Base-by-base conservation (phyloP, 1,140 invertebrate species). In the Drosophila orena region DNA sequence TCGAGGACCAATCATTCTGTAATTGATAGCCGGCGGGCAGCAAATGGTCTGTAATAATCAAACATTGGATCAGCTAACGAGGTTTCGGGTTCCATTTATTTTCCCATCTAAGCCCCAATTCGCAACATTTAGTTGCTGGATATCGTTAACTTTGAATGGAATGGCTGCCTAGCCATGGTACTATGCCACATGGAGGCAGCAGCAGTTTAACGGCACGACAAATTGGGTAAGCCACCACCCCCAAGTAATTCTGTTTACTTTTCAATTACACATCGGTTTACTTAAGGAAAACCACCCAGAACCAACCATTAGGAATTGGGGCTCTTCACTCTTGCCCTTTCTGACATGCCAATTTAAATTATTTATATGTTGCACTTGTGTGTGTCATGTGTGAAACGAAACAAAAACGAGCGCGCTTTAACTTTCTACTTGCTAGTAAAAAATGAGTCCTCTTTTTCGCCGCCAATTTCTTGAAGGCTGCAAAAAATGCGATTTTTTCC, bases 1-100 rank as follows among this genome's bases (percentile, higher is more conserved):
- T 50, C 47, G 27, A 50, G 15, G 47, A 34, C 24, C 47, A 50
- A 50, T 50, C 47, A 50, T 50, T 50, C 15, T 50, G 47, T 50
- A 50, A 50, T 50, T 50, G 47, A 50, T 50, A 50, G 47, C 47
- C 47, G 10, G n/a, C 14, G 24, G 47, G 4, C 34, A 50, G 7
- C 34, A 50, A 50, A 50, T 50, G 47, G 24, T 22, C 47, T 34
- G 47, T 50, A 15, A 50, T 34, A 50, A 44, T 46, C 24, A 50
- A 30, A 50, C 47, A 50, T 30, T 34, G n/a, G 47, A 30, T 15
- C 10, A 2, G 47, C 47, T 50, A 50, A 50, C 47, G 27, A 50
- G 47, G 27, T 50, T 27, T 38, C 27, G 27, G 47, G 47, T 34
- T 34, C 44, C 20, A 46, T 46, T 46, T 46, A 46, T 46, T 46